Evolutionary conservation across 2,888 invertebrate genomes (phyloP).

Genomic region (Apotomis betuletana): DNA sequence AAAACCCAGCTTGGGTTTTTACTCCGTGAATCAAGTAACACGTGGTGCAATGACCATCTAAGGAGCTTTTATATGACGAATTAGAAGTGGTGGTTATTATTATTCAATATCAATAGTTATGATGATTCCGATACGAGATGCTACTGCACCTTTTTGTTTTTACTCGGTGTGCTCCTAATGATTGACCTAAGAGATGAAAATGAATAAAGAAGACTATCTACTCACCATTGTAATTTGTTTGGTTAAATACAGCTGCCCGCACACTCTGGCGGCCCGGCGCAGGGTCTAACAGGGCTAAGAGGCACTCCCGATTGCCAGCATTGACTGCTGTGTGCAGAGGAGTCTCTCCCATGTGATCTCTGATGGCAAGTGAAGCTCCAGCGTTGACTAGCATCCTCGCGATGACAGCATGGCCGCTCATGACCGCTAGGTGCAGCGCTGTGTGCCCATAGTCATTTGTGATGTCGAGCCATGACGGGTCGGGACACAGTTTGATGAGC

Average conservation of each 20-base stretch:
- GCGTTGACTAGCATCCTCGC: constrained; percentile 90
- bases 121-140: no score
- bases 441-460: constrained; percentile 91
- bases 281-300: constrained; percentile 88
- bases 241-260: constrained; percentile 86
- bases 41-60: constrained; percentile 28
- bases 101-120: no score
- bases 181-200: no score
- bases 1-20: constrained; percentile 62
- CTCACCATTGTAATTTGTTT: constrained; percentile 94
- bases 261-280: constrained; percentile 73
- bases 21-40: constrained; percentile 57
- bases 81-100: background rate
- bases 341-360: constrained; percentile 92
- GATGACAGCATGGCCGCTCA: constrained; percentile 89
- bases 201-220: constrained; percentile 57
- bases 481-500: constrained; percentile 90
- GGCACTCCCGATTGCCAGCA: constrained; percentile 87
- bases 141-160: no score
- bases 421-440: constrained; percentile 93
- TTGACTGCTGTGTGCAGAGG: constrained; percentile 93
- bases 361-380: constrained; percentile 87
- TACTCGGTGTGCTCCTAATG: no score
- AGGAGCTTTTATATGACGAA: constrained; percentile 25
- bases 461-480: constrained; percentile 89